Conservation (phyloP, 2,797 vertebrate genomes). For the Furcifer pardalis region DNA sequence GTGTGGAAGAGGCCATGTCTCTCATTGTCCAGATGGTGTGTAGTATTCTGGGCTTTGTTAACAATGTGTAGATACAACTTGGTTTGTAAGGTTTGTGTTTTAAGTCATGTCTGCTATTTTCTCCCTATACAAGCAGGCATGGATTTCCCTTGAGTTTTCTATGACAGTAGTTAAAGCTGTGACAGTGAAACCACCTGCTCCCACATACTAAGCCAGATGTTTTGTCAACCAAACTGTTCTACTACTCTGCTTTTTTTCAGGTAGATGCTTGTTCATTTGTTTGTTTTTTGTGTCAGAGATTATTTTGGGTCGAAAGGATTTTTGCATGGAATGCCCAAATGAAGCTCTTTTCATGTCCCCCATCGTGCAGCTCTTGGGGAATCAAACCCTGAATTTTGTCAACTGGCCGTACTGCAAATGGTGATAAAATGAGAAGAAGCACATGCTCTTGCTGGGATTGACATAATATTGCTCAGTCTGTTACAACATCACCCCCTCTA, state of each 20-base stretch:
- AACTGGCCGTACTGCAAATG: too few relatives aligned
- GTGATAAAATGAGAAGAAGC: constrained; percentile 27
- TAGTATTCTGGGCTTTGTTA: constrained; percentile 24
- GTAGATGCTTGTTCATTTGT: too few relatives aligned
- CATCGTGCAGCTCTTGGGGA: too few relatives aligned
- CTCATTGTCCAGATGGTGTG: constrained; percentile 15
- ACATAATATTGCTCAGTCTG: constrained; percentile 46
- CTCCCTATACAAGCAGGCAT: not conserved
- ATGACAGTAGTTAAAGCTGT: constrained; percentile 23
- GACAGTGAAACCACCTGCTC: not conserved
- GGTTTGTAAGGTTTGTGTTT: not conserved
- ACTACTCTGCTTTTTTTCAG: constrained; percentile 30
- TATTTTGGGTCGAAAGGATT: too few relatives aligned
- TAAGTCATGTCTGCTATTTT: constrained; percentile 19
- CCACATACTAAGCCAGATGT: not conserved
- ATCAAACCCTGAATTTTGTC: too few relatives aligned
- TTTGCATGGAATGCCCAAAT: too few relatives aligned
- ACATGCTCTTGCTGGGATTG: not conserved
- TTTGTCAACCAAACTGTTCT: not conserved
- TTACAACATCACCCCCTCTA: constrained; percentile 22
- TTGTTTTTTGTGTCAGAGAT: too few relatives aligned
- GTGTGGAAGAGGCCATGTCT: not conserved
- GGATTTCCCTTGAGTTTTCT: not conserved
- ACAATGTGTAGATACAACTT: not conserved
- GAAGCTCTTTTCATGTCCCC: too few relatives aligned